phyloP scores from a whole-genome alignment of 2,888 invertebrate genomes.

The Polia nebulosa region DNA sequence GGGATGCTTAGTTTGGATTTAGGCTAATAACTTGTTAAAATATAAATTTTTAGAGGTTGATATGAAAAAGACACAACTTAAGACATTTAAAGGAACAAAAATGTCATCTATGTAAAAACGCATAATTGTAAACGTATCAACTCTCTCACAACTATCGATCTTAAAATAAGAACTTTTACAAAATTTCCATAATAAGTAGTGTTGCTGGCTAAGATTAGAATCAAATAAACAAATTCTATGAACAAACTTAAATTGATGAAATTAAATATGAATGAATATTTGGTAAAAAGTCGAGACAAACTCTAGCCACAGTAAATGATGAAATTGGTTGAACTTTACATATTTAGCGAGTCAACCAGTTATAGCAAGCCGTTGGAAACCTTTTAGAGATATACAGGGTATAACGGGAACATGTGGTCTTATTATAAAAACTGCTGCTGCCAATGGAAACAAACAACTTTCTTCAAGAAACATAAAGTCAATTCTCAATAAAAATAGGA shows the following conservation, averaged over 20 bases:
- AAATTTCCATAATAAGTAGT: neutral
- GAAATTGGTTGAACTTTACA: too few relatives aligned
- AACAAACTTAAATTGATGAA: neutral
- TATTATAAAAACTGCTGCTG: too few relatives aligned
- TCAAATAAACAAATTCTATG: neutral
- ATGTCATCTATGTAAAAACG: neutral
- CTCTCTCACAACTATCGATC: neutral
- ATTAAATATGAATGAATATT: fast-evolving
- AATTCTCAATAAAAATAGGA: too few relatives aligned
- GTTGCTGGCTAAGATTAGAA: neutral
- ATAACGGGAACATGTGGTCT: too few relatives aligned
- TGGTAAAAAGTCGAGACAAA: neutral
- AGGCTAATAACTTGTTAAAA: neutral
- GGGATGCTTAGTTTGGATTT: constrained; percentile 47
- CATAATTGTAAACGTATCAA: neutral
- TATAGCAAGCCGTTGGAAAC: too few relatives aligned
- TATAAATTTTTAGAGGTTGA: neutral
- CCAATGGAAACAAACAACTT: too few relatives aligned
- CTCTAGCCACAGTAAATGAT: neutral
- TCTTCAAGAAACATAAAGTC: too few relatives aligned
- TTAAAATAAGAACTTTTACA: neutral
- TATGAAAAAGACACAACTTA: neutral
- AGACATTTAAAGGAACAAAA: neutral
- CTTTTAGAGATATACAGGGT: too few relatives aligned
- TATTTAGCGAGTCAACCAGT: too few relatives aligned